These are phyloP conservation scores for Drosophila novamexicana DNA, from an alignment of 1,140 invertebrate genomes.

Conservation along the genomic window DNA sequence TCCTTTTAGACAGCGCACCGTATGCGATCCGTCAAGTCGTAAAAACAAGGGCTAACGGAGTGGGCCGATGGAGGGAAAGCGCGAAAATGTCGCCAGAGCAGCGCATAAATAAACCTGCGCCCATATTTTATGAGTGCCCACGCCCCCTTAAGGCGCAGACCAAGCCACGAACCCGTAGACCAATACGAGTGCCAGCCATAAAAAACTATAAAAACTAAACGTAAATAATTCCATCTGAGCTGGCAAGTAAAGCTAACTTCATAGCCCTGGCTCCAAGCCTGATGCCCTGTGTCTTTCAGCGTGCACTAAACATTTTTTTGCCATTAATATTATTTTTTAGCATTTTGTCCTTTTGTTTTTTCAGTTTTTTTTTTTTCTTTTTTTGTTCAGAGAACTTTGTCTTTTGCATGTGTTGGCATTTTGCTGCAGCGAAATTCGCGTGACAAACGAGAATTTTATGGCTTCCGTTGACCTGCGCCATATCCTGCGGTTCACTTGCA, in stretches of 20 bases:
- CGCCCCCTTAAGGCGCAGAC: conserved; percentile 32
- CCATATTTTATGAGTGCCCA: conserved; percentile 73
- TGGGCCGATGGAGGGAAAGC: not conserved
- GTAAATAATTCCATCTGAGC: conserved; percentile 77
- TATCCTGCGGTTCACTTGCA: conserved; percentile 79
- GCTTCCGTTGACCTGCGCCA: conserved; percentile 84
- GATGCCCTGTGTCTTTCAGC: conserved; percentile 38
- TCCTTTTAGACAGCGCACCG: conserved; percentile 18
- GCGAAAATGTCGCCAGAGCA: conserved; percentile 64
- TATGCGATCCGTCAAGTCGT: conserved; percentile 71
- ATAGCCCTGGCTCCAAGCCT: conserved; percentile 13
- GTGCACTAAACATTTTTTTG: conserved; percentile 60
- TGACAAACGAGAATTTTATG: conserved; percentile 84
- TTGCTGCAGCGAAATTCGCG: conserved; percentile 77
- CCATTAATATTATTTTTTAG: conserved; percentile 79
- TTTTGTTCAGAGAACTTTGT: conserved; percentile 67
- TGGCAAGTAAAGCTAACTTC: conserved; percentile 56
- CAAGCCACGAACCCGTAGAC: not conserved
- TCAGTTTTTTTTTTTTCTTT: conserved; percentile 12
- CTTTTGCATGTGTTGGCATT: conserved; percentile 82
- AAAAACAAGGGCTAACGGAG: conserved; percentile 63
- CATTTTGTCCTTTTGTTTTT: conserved; percentile 44
- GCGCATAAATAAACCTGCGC: conserved; percentile 79
- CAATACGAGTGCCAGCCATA: conserved; percentile 43
- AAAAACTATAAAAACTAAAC: conserved; percentile 82